phyloP scores from a whole-genome alignment of 2,113 vertebrate genomes.

The Oncorhynchus masou region DNA sequence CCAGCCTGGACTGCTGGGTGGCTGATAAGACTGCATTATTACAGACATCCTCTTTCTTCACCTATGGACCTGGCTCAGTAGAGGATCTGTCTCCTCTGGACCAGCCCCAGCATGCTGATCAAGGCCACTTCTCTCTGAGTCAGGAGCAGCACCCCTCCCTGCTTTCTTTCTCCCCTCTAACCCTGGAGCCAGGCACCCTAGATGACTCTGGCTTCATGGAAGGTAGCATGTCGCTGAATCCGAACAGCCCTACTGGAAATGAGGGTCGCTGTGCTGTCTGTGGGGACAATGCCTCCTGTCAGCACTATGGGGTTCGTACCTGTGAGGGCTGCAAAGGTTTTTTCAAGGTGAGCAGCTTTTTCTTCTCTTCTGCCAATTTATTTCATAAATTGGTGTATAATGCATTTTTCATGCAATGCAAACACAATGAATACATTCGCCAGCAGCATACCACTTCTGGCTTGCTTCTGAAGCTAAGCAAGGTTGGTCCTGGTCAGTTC shows the following conservation, averaged over 20 bases:
- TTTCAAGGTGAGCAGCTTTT: slow-evolving; percentile 84
- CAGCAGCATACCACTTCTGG: no score
- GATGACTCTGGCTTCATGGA: slow-evolving; percentile 70
- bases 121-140: slow-evolving; percentile 73
- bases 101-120: slow-evolving; percentile 72
- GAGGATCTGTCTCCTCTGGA: slow-evolving; percentile 68
- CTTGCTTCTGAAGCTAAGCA: no score
- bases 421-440: no score
- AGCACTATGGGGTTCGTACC: slow-evolving; percentile 95
- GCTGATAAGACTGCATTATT: slow-evolving; percentile 73
- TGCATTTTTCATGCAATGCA: no score
- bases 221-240: slow-evolving; percentile 33
- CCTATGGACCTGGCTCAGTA: slow-evolving; percentile 66
- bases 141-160: slow-evolving; percentile 51
- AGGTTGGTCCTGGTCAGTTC: no score
- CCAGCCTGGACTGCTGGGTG: slow-evolving; percentile 78
- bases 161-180: slow-evolving; percentile 43
- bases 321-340: slow-evolving; percentile 98
- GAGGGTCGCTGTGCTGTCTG: slow-evolving; percentile 94
- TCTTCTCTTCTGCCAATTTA: background rate
- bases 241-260: slow-evolving; percentile 60
- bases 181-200: slow-evolving; percentile 66
- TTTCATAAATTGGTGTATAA: background rate
- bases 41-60: slow-evolving; percentile 72
- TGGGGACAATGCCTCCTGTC: slow-evolving; percentile 93